These are phyloP conservation scores for Zosterops pallidus DNA, from an alignment of 2,113 vertebrate genomes.

Conservation along the genomic window DNA sequence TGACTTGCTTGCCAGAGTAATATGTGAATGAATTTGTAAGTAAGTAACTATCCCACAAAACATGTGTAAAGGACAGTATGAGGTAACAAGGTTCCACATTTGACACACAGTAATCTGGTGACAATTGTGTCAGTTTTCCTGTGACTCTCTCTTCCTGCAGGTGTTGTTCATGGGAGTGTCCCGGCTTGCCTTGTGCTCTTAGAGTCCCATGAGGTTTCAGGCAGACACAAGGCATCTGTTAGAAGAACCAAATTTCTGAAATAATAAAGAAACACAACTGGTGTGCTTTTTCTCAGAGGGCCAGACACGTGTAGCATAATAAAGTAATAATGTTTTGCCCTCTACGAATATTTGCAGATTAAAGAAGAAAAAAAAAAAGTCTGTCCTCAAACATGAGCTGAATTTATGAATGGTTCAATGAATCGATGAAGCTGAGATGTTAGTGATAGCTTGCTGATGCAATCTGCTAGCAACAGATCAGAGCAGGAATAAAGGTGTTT, in stretches of 20 bases:
- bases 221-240: not conserved
- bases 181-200: not conserved
- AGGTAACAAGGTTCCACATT: not conserved
- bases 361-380: not conserved
- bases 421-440: not conserved
- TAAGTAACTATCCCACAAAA: not conserved
- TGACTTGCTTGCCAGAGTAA: not conserved
- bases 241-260: not conserved
- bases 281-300: not conserved
- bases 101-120: not conserved
- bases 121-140: not conserved
- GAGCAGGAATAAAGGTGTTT: not conserved
- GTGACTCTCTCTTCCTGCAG: not conserved
- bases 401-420: not conserved
- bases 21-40: not conserved
- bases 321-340: not conserved
- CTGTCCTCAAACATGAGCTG: not conserved
- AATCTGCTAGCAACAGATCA: not conserved
- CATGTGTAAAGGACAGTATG: not conserved
- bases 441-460: slow-evolving; percentile 4
- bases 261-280: not conserved
- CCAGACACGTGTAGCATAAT: not conserved
- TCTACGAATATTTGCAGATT: not conserved
- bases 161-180: not conserved
- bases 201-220: not conserved